Conservation (phyloP, 1,140 invertebrate species). For the Platyscapa corneri region DNA sequence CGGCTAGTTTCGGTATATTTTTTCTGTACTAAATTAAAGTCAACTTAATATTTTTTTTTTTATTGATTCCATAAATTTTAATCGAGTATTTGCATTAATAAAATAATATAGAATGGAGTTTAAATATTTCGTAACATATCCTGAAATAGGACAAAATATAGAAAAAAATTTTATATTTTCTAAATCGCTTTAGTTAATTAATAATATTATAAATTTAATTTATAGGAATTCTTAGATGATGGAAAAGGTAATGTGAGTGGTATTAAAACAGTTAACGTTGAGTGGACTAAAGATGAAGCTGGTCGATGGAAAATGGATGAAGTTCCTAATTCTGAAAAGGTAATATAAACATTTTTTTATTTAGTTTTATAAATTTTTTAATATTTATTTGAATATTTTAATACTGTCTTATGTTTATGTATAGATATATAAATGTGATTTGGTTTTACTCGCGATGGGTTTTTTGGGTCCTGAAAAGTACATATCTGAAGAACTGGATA, state of each 20-base stretch:
- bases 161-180: no score
- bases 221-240: constrained; percentile 92
- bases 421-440: constrained; percentile 87
- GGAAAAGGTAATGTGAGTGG: constrained; percentile 92
- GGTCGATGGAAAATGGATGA: constrained; percentile 97
- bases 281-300: constrained; percentile 94
- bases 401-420: neutral
- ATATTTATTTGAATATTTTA: neutral
- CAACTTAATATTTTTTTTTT: no score
- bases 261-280: constrained; percentile 91
- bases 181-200: neutral
- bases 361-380: no score
- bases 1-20: neutral
- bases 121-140: no score
- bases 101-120: no score
- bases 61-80: no score
- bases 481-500: constrained; percentile 87
- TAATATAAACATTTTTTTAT: constrained; percentile 49
- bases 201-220: neutral
- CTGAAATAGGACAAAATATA: no score
- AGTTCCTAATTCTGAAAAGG: constrained; percentile 86
- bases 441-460: constrained; percentile 98
- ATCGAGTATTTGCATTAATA: no score
- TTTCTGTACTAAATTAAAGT: neutral
- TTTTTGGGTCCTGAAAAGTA: constrained; percentile 97